These are phyloP conservation scores for Gallinago paraguaiae DNA, from an alignment of 2,113 vertebrate genomes.

Conservation along the genomic window DNA sequence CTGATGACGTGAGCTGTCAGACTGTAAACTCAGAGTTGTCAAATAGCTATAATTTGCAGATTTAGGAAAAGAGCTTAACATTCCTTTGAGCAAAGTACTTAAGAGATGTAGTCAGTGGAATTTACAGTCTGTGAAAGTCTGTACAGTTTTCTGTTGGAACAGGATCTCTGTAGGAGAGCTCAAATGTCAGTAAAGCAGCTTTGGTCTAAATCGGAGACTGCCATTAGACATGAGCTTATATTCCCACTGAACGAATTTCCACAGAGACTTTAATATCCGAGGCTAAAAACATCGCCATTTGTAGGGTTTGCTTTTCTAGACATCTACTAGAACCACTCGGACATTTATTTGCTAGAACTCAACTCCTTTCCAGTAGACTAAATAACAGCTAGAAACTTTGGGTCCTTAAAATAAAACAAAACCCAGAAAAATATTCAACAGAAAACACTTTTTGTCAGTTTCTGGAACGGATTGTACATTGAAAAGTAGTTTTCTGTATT, in stretches of 20 bases:
- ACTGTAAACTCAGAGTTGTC: slow-evolving; percentile 33
- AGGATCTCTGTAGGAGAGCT: not conserved
- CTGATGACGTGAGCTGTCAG: slow-evolving; percentile 44
- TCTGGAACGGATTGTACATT: not conserved
- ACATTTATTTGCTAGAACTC: not conserved
- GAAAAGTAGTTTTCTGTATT: not conserved
- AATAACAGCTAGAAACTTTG: not conserved
- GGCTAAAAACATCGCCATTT: not conserved
- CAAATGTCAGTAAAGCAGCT: slow-evolving; percentile 7
- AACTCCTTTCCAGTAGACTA: not conserved
- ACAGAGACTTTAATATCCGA: not conserved
- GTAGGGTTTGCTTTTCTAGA: not conserved
- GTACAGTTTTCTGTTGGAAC: not conserved
- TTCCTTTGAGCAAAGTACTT: slow-evolving; percentile 47
- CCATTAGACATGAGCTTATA: not conserved
- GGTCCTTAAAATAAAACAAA: not conserved
- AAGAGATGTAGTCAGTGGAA: not conserved
- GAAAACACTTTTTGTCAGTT: not conserved
- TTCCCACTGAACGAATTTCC: not conserved
- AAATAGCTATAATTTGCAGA: slow-evolving; percentile 33
- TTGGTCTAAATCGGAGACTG: not conserved
- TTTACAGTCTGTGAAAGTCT: not conserved
- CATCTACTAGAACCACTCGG: not conserved
- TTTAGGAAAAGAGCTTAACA: slow-evolving; percentile 50
- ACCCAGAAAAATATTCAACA: not conserved